Evolutionary conservation across 2,797 vertebrate genomes (phyloP).

Genomic region (Propithecus deckenii): DNA sequence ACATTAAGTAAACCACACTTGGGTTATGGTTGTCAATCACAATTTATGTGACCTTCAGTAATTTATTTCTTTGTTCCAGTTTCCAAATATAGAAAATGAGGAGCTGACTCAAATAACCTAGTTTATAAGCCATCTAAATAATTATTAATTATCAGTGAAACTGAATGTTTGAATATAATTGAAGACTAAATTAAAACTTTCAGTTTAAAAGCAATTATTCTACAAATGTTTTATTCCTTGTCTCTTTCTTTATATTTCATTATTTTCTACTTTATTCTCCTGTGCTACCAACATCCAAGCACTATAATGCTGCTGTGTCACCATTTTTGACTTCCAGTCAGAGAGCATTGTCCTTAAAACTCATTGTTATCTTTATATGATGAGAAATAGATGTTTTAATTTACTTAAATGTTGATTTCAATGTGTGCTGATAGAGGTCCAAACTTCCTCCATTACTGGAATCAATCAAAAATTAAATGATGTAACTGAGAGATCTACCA

Average conservation of each 20-base stretch:
- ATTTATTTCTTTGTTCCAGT: not conserved
- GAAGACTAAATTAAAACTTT: not conserved
- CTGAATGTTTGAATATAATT: not conserved
- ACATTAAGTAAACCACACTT: not conserved
- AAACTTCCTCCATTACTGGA: not conserved
- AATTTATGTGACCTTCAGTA: not conserved
- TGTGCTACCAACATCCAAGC: not conserved
- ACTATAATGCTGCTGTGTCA: not conserved
- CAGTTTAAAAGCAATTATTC: not conserved
- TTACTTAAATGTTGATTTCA: constrained; percentile 33
- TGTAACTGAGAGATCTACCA: not conserved
- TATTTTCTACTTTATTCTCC: not conserved
- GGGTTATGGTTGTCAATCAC: not conserved
- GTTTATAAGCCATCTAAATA: not conserved
- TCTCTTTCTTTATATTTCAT: not conserved
- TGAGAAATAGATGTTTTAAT: constrained; percentile 33
- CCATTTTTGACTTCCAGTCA: not conserved
- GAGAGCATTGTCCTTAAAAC: not conserved
- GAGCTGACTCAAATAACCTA: not conserved
- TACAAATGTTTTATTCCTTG: not conserved
- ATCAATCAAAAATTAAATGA: constrained; percentile 30
- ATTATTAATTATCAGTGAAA: not conserved
- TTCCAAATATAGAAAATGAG: not conserved
- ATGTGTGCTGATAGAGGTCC: not conserved
- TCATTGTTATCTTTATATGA: not conserved